These are phyloP conservation scores for Pseudois nayaur DNA, from an alignment of 2,113 vertebrate species.

Conservation along the genomic window DNA sequence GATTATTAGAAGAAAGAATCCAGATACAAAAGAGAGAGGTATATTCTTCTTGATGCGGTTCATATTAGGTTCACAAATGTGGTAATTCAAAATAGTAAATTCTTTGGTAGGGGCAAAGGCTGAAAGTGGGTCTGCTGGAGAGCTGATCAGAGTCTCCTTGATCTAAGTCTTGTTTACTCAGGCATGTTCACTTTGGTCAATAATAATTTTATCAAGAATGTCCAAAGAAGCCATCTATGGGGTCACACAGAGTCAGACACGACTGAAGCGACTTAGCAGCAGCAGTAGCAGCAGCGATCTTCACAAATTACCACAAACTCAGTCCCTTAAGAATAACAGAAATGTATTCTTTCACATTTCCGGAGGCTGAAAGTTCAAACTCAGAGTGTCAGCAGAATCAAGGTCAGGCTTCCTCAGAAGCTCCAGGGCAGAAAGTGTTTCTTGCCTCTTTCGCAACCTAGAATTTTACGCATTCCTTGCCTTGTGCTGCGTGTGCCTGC, in stretches of 20 bases:
- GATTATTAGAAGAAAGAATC: not conserved
- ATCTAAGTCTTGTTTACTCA: not conserved
- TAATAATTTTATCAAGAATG: not conserved
- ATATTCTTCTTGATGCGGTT: not conserved
- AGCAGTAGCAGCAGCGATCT: not conserved
- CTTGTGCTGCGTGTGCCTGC: not conserved
- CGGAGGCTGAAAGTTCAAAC: not conserved
- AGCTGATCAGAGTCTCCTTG: not conserved
- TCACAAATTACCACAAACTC: not conserved
- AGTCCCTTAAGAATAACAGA: not conserved
- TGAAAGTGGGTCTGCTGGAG: not conserved
- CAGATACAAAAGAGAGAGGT: not conserved
- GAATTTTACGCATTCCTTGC: not conserved
- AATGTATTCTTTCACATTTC: not conserved
- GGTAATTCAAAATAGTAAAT: not conserved
- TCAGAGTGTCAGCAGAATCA: not conserved
- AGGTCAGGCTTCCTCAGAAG: no score
- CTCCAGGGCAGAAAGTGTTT: not conserved
- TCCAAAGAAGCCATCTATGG: not conserved
- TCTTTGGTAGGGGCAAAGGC: not conserved
- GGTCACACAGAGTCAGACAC: no score
- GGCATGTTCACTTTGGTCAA: not conserved
- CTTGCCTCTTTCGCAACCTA: not conserved
- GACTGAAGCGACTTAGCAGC: no score
- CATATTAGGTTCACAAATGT: not conserved